A percentile compares a stretch with the other conserved stretches of the same genome.
phyloP scores from a whole-genome alignment of 2,113 vertebrate genomes.

The Ailuropoda melanoleuca region DNA sequence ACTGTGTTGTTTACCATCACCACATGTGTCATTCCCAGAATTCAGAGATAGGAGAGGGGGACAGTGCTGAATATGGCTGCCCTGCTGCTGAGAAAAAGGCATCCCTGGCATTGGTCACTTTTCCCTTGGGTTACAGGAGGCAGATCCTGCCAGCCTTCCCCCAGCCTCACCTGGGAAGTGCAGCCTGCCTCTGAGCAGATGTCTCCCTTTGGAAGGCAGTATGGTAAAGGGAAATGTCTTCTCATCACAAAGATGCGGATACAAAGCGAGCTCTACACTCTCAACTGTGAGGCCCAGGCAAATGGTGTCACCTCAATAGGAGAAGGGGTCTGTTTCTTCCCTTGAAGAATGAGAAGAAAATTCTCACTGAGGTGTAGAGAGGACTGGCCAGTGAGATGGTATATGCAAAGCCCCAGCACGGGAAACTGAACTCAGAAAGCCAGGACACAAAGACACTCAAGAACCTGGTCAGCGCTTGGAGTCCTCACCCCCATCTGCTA shows the following conservation, averaged over 20 bases:
- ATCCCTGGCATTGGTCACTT: not conserved
- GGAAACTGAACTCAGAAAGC: not conserved
- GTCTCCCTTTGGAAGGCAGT: not conserved
- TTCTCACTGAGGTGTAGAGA: not conserved
- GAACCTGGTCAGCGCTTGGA: not conserved
- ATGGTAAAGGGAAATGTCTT: not conserved
- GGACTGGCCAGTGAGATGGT: not conserved
- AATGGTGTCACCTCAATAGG: not conserved
- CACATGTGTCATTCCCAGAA: not conserved
- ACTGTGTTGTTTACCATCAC: not conserved
- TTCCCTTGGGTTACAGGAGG: not conserved
- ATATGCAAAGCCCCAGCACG: not conserved
- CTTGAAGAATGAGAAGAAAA: not conserved
- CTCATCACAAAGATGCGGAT: not conserved
- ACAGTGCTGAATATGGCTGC: not conserved
- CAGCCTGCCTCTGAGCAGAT: not conserved
- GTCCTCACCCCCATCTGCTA: not conserved
- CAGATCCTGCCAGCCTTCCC: not conserved
- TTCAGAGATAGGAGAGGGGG: accelerated
- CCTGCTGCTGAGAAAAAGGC: not conserved
- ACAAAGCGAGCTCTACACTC: not conserved
- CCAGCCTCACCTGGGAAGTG: not conserved
- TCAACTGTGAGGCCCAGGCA: not conserved
- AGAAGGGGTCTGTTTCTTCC: not conserved
- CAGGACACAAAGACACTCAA: not conserved